Base-by-base conservation (phyloP, 2,888 invertebrate genomes). In the Leptura quadrifasciata region DNA sequence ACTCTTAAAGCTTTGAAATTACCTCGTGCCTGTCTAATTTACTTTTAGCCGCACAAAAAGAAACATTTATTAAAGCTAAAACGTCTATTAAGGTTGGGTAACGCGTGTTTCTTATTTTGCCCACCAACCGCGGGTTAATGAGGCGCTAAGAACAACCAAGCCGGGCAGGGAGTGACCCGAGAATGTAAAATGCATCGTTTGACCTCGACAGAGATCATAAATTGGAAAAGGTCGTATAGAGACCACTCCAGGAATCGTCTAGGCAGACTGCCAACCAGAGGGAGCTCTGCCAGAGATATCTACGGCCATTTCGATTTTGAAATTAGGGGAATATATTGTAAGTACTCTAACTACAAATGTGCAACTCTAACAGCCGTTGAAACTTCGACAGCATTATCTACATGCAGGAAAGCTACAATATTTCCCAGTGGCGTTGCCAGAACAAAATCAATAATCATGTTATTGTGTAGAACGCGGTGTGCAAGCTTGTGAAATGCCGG, bases 131-230 rank as follows among this genome's bases (percentile, higher is more conserved):
- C 76, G 80, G 80, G 72, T 83, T 84, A 85, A 85, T 85, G 85
- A 83, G 85, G 83, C 84, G 83, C 82, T 84, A 84, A 84, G 83
- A 79, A 82, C 47, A 77, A 70, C 77, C 72, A 63, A 75, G 75
- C 75, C 76, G 74, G 67, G 77, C 76, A 47, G 47, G 75, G 79
- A 80, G 77, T 81, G 82, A 81, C 82, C 82, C 81, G 65, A 71
- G 76, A 75, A 78, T 69, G 74, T 76, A 77, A 77, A 79, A 80
- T 83, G 82, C 80, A 84, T 80, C 83, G 85, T 84, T 86, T 84
- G 84, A 86, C 84, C 85, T 82, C 84, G 78, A 76, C 80, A 72
- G 75, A 74, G 78, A 79, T 81, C 84, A 83, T 86, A 86, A 85
- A 86, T 86, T 81, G 80, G 76, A 76, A 76, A 80, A 78, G 81